phyloP scores from a whole-genome alignment of 2,797 vertebrate species.

The Morus bassanus region DNA sequence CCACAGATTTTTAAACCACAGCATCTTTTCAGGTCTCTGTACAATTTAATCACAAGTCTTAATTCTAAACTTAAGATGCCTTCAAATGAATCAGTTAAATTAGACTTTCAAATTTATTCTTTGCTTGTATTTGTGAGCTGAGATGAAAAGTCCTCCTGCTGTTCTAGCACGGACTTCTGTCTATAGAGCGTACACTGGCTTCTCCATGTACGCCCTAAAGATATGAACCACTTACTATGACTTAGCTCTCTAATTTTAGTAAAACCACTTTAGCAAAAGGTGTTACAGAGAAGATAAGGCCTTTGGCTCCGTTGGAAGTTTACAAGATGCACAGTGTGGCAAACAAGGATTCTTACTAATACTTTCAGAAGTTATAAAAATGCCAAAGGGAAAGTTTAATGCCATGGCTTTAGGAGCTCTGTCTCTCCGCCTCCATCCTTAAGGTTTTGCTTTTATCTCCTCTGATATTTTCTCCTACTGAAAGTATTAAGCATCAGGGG shows the following conservation, averaged over 20 bases:
- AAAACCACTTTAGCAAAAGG: background rate
- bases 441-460: background rate
- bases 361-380: background rate
- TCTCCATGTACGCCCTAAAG: background rate
- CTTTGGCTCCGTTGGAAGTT: background rate
- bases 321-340: background rate
- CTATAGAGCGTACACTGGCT: background rate
- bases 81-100: too few species aligned
- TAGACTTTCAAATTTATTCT: background rate
- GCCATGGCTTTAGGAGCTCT: background rate
- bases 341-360: background rate
- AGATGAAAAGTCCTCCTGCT: background rate
- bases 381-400: background rate
- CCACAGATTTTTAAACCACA: fast-evolving
- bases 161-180: background rate
- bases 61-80: background rate
- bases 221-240: fast-evolving
- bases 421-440: background rate
- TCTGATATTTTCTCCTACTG: background rate
- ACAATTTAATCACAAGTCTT: background rate
- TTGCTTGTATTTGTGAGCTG: fast-evolving
- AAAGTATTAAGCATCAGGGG: background rate
- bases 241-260: background rate
- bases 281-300: background rate
- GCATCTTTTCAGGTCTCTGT: background rate